Percentiles rank a stretch among this genome's conserved stretches.
phyloP scores from a whole-genome alignment of 2,888 invertebrate genomes.

The Metallyticus violacea region DNA sequence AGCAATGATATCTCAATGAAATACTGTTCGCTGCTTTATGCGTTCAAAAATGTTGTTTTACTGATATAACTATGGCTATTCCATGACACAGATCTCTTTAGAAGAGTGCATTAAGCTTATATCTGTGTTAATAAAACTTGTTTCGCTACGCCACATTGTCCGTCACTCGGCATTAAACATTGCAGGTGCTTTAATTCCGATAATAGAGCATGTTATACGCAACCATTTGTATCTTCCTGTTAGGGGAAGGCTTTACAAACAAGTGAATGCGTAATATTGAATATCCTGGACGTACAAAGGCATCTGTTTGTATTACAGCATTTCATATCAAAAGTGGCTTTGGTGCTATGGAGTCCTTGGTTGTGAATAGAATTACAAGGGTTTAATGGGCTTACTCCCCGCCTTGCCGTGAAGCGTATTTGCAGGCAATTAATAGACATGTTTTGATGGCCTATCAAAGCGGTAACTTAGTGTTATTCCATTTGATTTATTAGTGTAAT shows the following conservation, averaged over 20 bases:
- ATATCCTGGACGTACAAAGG: not conserved
- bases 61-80: no score
- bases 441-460: not conserved
- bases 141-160: not conserved
- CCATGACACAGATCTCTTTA: no score
- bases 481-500: not conserved
- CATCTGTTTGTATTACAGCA: not conserved
- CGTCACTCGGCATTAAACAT: not conserved
- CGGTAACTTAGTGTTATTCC: not conserved
- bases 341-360: not conserved
- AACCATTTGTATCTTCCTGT: not conserved
- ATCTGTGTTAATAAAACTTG: not conserved
- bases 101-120: not conserved
- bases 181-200: not conserved
- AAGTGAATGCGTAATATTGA: not conserved
- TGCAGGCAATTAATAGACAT: not conserved
- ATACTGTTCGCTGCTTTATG: no score
- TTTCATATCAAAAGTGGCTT: not conserved
- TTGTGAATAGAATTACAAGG: not conserved
- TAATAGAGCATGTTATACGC: no score
- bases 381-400: not conserved
- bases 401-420: not conserved
- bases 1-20: no score
- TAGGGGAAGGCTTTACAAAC: not conserved
- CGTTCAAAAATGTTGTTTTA: no score